phyloP scores from a whole-genome alignment of 2,888 invertebrate species.

The Ernsta delagoae region DNA sequence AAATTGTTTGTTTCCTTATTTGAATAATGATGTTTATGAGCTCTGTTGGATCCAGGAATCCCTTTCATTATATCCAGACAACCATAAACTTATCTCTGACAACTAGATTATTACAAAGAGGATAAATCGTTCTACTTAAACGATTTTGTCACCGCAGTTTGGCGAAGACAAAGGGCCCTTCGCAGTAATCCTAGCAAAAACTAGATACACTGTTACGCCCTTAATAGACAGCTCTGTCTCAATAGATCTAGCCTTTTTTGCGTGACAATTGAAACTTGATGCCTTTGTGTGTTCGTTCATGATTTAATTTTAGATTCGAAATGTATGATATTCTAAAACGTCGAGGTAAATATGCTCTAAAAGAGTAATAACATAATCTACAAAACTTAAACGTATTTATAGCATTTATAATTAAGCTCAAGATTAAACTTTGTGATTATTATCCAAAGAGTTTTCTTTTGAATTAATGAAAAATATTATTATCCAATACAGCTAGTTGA shows the following conservation, averaged over 20 bases:
- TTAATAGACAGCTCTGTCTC: slow-evolving; percentile 10
- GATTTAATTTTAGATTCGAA: not conserved
- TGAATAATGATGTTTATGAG: too few relatives aligned
- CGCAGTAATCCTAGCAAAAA: slow-evolving; percentile 16
- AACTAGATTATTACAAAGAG: slow-evolving; percentile 4
- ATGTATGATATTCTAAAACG: not conserved
- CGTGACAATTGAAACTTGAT: not conserved
- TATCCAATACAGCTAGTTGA: too few relatives aligned
- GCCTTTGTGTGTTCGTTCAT: not conserved
- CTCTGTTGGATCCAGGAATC: too few relatives aligned
- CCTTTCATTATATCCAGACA: too few relatives aligned
- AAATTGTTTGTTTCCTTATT: too few relatives aligned
- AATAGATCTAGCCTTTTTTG: slow-evolving; percentile 3
- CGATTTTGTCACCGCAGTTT: not conserved
- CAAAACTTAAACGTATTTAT: too few relatives aligned
- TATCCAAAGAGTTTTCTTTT: too few relatives aligned
- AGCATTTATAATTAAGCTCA: too few relatives aligned
- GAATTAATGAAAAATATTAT: too few relatives aligned
- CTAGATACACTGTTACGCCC: slow-evolving; percentile 2
- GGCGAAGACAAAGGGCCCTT: slow-evolving; percentile 8
- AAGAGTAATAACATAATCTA: too few relatives aligned
- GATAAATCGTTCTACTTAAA: not conserved
- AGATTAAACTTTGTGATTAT: too few relatives aligned
- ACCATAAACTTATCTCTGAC: not conserved
- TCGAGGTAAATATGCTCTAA: too few relatives aligned